phyloP scores from a whole-genome alignment of 2,888 invertebrate genomes.

The Rhagophthalmus giganteus region DNA sequence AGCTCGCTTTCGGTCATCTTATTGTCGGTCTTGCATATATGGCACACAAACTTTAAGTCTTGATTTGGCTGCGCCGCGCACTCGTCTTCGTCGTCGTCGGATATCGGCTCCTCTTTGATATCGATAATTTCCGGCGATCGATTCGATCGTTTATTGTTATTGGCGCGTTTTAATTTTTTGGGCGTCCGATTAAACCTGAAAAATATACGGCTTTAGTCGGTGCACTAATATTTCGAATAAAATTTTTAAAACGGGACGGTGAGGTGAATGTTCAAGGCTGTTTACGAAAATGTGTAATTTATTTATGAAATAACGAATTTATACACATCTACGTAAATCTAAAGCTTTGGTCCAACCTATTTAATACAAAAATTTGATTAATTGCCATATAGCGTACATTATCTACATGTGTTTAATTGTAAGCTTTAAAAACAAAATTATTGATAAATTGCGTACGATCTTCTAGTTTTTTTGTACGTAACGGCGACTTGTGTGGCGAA shows the following conservation, averaged over 20 bases:
- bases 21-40: conserved; percentile 44
- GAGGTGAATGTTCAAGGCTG: background rate
- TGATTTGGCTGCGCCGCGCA: conserved; percentile 3
- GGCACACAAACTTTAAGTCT: conserved; percentile 36
- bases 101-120: conserved; percentile 6
- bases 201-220: background rate
- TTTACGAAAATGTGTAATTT: background rate
- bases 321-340: background rate
- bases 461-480: too few relatives aligned
- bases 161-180: too few relatives aligned
- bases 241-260: background rate
- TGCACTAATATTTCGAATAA: background rate
- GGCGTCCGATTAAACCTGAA: too few relatives aligned
- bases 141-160: background rate
- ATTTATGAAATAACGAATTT: background rate
- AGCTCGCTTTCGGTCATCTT: conserved; percentile 41
- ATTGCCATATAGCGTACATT: too few relatives aligned
- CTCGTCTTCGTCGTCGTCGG: conserved; percentile 7
- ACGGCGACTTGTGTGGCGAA: too few relatives aligned
- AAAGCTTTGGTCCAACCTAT: conserved; percentile 1
- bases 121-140: conserved; percentile 14
- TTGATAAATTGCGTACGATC: too few relatives aligned
- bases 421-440: too few relatives aligned
- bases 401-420: too few relatives aligned
- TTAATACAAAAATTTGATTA: conserved; percentile 3